Evolutionary conservation across 2,888 invertebrate species (phyloP), one percentile per base, ranked within the genome.

Genomic region (Heptascelio sp.): DNA sequence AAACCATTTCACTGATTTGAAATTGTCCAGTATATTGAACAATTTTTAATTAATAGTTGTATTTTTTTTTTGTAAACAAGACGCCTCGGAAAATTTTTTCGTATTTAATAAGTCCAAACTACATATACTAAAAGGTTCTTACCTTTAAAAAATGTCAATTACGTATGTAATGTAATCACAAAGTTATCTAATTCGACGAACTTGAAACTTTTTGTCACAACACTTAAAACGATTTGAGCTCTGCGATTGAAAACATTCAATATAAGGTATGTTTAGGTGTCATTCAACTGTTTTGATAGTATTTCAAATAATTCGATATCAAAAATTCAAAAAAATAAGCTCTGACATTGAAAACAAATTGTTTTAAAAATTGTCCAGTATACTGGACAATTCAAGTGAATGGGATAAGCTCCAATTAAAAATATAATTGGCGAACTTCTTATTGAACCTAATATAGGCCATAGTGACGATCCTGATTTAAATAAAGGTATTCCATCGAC

Each of bases 381-480:
- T 57, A 57, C 17, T 30, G 55, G 30, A 57, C 55, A 57, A 57
- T 57, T 57, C 26, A 57, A 57, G 17, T 57, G 55, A 57, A 57
- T 17, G n/a, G 34, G 59, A 19, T 34, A 46, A 46, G 59, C 77
- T 8, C 77, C 77, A 37, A 77, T 40, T 15, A 77, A 30, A 40
- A 77, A 51, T 17, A 43, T 25, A 6, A 9, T 26, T 5, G 19
- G 6, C 1, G 11, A 1, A 13, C 23, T 30, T 51, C 62, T 19
- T 19, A 68, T 23, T 6, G 51, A 68, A 43, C 59, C 40, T 40
- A 77, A 19, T 9, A 77, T 76, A 23, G 67, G 76, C 67, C 76
- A 76, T 13, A 59, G 15, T 4, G 76, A 57, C 26, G n/a, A 5
- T 30, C 59, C 49, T 0, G 67, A 51, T 4, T 57, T 57, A 30